Evolutionary conservation across 2,888 invertebrate genomes (phyloP).

Genomic region (Chalcis sispes): DNA sequence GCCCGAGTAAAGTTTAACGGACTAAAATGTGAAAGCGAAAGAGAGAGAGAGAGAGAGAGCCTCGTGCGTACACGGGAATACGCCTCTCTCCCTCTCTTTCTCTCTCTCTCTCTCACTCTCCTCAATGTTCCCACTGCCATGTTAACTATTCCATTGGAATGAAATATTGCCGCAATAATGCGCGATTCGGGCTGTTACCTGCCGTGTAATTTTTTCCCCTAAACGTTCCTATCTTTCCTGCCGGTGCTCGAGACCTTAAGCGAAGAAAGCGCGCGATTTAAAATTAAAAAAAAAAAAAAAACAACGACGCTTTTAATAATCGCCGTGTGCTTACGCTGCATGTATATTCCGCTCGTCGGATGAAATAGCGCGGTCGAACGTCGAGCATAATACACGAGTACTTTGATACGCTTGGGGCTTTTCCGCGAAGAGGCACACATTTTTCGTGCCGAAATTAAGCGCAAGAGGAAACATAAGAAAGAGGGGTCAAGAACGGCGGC

Average conservation of each 20-base stretch:
- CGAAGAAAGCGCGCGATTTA: too few species aligned
- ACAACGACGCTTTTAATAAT: too few species aligned
- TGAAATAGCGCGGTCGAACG: not conserved
- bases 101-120: conserved; percentile 1
- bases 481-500: conserved; percentile 42
- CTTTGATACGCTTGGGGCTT: conserved; percentile 4
- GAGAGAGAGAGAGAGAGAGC: not conserved
- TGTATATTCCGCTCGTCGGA: too few species aligned
- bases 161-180: not conserved
- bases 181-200: not conserved
- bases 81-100: not conserved
- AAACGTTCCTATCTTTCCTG: too few species aligned
- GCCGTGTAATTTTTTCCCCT: too few species aligned
- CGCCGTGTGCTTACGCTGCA: too few species aligned
- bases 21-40: not conserved
- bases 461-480: not conserved
- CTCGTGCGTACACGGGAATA: not conserved
- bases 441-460: conserved; percentile 43
- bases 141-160: not conserved
- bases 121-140: not conserved
- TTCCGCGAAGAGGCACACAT: conserved; percentile 14
- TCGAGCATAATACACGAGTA: conserved; percentile 24
- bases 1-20: not conserved
- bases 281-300: too few species aligned
- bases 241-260: too few species aligned